phyloP scores from a whole-genome alignment of 2,888 invertebrate species.

The Limnephilus marmoratus region DNA sequence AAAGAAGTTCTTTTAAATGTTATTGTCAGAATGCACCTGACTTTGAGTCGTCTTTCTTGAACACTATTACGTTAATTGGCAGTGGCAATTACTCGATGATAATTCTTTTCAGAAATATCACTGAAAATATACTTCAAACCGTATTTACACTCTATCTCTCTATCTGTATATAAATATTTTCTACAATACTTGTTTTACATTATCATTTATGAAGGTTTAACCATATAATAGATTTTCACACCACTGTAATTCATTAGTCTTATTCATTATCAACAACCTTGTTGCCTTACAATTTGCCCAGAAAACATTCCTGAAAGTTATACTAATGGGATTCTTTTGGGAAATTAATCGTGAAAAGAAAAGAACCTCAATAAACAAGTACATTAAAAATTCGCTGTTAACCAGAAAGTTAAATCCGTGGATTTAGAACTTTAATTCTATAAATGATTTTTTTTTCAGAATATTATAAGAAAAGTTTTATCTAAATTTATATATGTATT shows the following conservation, averaged over 20 bases:
- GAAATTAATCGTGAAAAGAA: not conserved
- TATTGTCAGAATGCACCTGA: slow-evolving; percentile 14
- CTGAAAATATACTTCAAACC: slow-evolving; percentile 8
- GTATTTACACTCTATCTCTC: slow-evolving; percentile 21
- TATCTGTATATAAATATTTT: slow-evolving; percentile 12
- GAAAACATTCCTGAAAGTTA: slow-evolving; percentile 4
- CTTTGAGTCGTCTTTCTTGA: not conserved
- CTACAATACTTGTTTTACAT: not conserved
- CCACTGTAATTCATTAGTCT: slow-evolving; percentile 28
- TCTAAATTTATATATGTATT: not conserved
- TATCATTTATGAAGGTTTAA: slow-evolving; percentile 41
- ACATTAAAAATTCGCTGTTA: not conserved
- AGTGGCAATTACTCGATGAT: not conserved
- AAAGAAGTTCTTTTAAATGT: not conserved
- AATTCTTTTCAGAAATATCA: not conserved
- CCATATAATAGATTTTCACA: slow-evolving; percentile 8
- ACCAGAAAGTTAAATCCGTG: not conserved
- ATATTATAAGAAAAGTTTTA: not conserved
- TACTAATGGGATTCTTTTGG: not conserved
- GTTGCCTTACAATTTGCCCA: slow-evolving; percentile 8
- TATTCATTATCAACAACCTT: slow-evolving; percentile 47
- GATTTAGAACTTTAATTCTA: not conserved
- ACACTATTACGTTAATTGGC: not conserved
- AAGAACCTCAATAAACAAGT: not conserved
- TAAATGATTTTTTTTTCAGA: not conserved